A percentile compares a stretch with the other conserved stretches of the same genome.
phyloP scores from a whole-genome alignment of 2,797 vertebrate genomes.

The Myioborus miniatus region DNA sequence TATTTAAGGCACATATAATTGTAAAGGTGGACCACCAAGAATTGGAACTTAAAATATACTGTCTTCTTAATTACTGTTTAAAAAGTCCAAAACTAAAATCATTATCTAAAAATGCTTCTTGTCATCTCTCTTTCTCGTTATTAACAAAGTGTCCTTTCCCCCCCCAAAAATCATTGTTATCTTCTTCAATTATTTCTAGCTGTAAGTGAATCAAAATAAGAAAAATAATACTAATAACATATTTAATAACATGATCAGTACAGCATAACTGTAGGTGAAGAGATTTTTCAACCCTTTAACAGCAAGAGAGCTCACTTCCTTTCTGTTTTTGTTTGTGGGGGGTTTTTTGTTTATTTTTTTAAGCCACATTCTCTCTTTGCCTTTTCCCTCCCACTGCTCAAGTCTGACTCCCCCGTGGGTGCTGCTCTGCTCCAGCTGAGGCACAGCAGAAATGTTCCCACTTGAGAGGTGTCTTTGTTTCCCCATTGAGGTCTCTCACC shows the following conservation, averaged over 20 bases:
- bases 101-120: too few relatives aligned
- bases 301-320: neutral
- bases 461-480: neutral
- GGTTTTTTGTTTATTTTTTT: rapidly evolving
- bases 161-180: too few relatives aligned
- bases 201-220: too few relatives aligned
- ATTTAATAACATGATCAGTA: too few relatives aligned
- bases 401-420: neutral
- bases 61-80: too few relatives aligned
- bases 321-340: neutral
- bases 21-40: neutral
- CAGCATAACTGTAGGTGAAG: neutral
- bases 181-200: too few relatives aligned
- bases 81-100: too few relatives aligned
- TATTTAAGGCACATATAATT: rapidly evolving
- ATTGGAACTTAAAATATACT: too few relatives aligned
- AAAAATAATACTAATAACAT: too few relatives aligned
- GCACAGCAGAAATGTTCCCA: neutral
- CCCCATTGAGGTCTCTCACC: neutral
- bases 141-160: too few relatives aligned
- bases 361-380: neutral
- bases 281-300: neutral
- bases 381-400: neutral
- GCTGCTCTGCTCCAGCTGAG: neutral
- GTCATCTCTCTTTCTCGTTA: too few relatives aligned